A percentile compares a stretch with the other conserved stretches of the same genome.
Evolutionary conservation across 2,888 invertebrate species (phyloP).

Genomic region (Tipula vernalis): DNA sequence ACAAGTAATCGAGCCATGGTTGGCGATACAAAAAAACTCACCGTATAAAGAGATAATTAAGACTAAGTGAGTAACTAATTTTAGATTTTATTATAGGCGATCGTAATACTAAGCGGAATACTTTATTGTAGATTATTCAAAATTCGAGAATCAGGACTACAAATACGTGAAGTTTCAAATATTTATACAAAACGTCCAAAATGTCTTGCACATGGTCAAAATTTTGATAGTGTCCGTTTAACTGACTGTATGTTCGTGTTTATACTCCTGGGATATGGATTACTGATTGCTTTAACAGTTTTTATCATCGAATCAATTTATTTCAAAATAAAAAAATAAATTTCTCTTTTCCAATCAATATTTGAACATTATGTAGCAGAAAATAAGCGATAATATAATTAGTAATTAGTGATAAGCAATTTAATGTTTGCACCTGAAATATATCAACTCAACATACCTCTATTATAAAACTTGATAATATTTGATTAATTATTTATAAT

Average conservation of each 20-base stretch:
- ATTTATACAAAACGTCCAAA: constrained; percentile 38
- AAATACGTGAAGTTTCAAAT: constrained; percentile 32
- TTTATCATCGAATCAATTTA: constrained; percentile 15
- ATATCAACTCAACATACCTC: background rate
- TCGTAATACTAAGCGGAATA: background rate
- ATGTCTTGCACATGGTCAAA: constrained; percentile 33
- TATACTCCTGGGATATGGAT: constrained; percentile 15
- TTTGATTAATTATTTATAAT: background rate
- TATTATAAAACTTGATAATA: background rate
- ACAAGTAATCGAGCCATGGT: constrained; percentile 27
- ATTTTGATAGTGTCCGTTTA: constrained; percentile 38
- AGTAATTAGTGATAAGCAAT: background rate
- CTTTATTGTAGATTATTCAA: constrained; percentile 26
- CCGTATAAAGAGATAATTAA: constrained; percentile 31
- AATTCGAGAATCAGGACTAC: constrained; percentile 38
- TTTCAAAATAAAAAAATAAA: background rate
- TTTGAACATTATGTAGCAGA: background rate
- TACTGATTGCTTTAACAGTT: constrained; percentile 11
- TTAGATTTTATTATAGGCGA: too few relatives aligned
- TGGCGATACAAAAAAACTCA: constrained; percentile 28
- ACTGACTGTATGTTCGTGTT: constrained; percentile 32
- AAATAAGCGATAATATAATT: background rate
- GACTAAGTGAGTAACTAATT: constrained; percentile 24
- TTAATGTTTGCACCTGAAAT: background rate
- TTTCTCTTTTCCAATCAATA: background rate